Evolutionary conservation across 2,797 vertebrate genomes (phyloP), one percentile per base, ranked within the genome.

Genomic region (Dallia pectoralis): DNA sequence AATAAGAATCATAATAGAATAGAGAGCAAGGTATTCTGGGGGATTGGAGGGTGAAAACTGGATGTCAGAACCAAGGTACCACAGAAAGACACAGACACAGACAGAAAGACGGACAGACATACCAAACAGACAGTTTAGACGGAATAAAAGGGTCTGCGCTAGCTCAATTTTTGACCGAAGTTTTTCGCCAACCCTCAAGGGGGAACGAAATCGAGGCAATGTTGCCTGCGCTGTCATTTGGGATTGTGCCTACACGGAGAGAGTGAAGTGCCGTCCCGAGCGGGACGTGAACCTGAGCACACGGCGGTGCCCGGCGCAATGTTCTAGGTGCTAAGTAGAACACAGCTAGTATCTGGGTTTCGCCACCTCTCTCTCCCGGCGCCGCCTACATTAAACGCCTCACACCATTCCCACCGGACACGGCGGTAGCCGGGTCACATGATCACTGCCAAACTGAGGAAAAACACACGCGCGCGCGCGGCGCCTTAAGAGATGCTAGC

Each of bases 301-400:
- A 59, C n/a, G n/a, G n/a, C 53, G 22, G n/a, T 25, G 53, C 53
- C 8, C 87, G 9, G 65, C 6, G 33, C 19, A 4, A 90, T 91
- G 92, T 94, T 91, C 94, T 93, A 95, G 94, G 94, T 94, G 95
- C 95, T 95, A 96, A 95, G 95, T 95, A 95, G 94, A 95, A 94
- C 93, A 93, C 92, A 82, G 80, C 88, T 84, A 76, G 83, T 82
- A 86, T 87, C 86, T 85, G 84, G 87, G 87, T 87, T 91, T 89
- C 87, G 87, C 84, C 40, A 44, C 40, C 40, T 87, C n/a, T 25
- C 36, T n/a, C 29, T 80, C 84, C 82, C 84, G 85, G 81, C 64
- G 29, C 48, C 18, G 87, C 88, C 89, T 87, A 87, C 86, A 87
- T 89, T 90, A 89, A 81, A 82, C 79, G 86, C 85, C 89, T 88